Evolutionary conservation across 2,888 invertebrate species (phyloP).

Genomic region (Trichogramma evanescens): DNA sequence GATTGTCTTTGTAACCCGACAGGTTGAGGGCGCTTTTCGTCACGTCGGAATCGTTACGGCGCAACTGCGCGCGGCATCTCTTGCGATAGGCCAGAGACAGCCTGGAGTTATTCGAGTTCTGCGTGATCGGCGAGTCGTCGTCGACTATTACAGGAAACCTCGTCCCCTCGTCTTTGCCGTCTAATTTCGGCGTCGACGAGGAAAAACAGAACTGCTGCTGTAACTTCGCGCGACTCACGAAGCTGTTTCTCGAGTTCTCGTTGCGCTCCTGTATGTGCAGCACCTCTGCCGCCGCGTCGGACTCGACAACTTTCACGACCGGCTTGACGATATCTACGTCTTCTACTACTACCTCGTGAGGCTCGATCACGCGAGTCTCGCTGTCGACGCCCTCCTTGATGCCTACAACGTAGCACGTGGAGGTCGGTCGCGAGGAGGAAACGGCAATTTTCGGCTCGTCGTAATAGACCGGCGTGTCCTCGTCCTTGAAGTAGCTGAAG

Average conservation of each 20-base stretch:
- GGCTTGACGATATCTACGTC: not conserved
- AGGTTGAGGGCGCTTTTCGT: conserved; percentile 27
- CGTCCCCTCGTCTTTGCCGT: too few relatives aligned
- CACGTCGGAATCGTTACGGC: conserved; percentile 6
- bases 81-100: conserved; percentile 29
- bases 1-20: conserved; percentile 4
- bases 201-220: not conserved
- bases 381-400: not conserved
- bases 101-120: conserved; percentile 32
- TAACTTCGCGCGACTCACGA: conserved; percentile 19
- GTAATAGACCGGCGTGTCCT: not conserved
- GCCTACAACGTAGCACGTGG: not conserved
- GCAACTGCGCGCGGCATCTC: conserved; percentile 5
- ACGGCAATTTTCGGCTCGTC: too few relatives aligned
- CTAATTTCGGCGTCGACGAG: too few relatives aligned
- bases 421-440: not conserved
- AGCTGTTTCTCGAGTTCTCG: conserved; percentile 33
- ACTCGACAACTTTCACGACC: not conserved
- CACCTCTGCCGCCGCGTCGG: not conserved
- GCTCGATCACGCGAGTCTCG: conserved; percentile 9
- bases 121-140: conserved; percentile 29
- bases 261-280: conserved; percentile 29
- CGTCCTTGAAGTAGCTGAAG: not conserved
- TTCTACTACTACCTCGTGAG: conserved; percentile 3
- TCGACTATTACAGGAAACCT: not conserved